Base-by-base conservation (phyloP, 2,113 vertebrate species). In the Notothenia rossii region DNA sequence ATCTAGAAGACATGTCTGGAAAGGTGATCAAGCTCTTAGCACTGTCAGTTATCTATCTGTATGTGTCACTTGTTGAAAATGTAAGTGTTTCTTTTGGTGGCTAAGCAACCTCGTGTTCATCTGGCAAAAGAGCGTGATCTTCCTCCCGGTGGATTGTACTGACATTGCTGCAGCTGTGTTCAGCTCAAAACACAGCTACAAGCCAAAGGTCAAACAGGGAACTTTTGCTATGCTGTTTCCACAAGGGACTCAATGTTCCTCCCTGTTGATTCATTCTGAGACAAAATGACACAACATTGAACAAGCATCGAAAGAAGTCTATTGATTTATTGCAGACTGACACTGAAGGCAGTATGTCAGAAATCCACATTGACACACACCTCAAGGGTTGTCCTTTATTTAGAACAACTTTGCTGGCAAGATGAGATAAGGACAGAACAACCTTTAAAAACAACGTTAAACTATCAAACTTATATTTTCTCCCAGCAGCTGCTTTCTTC, bases 101-200 rank as follows among this genome's bases (percentile, higher is more conserved):
- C 66, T 64, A 67, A 72, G 79, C 79, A 71, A 65, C 50, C 14
- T 71, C 17, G 53, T 20, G 68, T 33, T 61, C 17, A 77, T 63
- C 25, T 71, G 67, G 63, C 20, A 59, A 54, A 60, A 69, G 51
- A 55, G 12, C 62, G 61, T 22, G 59, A 6, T 83, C 83, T 89
- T 87, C 76, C 67, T 84, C 64, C 10, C n/a, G 12, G 54, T n/a
- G 45, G 25, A 75, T 33, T 58, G n/a, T 59, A 51, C 36, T 20
- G 67, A 68, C n/a, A 81, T 62, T 12, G 45, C 73, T 70, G 70
- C 88, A 91, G 90, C 79, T 93, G 88, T 77, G 64, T 68, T 68
- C 69, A 54, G 53, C 72, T 81, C 54, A 54, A 60, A 71, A 63
- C 54, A 80, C 36, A 60, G 55, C 72, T 79, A 72, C 87, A 83